Evolutionary conservation across 2,113 vertebrate genomes (phyloP).

Genomic region (Gorsachius goisagi): DNA sequence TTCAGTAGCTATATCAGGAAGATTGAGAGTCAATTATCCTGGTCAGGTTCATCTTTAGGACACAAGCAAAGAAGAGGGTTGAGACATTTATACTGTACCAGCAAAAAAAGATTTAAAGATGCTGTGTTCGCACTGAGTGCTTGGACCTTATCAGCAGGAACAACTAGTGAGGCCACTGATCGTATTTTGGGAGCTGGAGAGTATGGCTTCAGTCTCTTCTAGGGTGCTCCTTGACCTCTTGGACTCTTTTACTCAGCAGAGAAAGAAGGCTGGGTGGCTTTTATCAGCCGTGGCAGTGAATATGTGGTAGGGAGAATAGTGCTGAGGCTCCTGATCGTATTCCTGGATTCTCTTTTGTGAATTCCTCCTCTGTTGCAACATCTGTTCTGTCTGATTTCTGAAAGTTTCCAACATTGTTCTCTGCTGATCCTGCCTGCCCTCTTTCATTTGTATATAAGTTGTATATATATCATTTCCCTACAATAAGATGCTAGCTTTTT

Average conservation of each 20-base stretch:
- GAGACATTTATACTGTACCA: not conserved
- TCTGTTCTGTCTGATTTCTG: not conserved
- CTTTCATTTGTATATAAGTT: not conserved
- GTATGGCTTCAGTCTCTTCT: not conserved
- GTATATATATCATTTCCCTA: not conserved
- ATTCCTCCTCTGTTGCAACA: not conserved
- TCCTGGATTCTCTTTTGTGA: not conserved
- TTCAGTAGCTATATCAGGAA: conserved; percentile 53
- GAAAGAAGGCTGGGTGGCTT: not conserved
- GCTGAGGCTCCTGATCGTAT: not conserved
- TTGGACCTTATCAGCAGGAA: not conserved
- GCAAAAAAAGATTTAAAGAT: conserved; percentile 10
- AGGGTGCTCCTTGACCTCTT: not conserved
- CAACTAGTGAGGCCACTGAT: not conserved
- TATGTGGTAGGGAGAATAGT: not conserved
- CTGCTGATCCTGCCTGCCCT: not conserved
- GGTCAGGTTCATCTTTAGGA: conserved; percentile 58
- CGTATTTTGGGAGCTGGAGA: not conserved
- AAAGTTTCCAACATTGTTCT: not conserved
- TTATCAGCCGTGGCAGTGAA: not conserved
- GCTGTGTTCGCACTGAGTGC: not conserved
- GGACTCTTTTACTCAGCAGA: not conserved
- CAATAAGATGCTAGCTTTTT: not conserved
- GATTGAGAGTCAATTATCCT: conserved; percentile 56
- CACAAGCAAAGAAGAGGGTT: not conserved